Evolutionary conservation across 2,888 invertebrate species (phyloP), one percentile per base, ranked within the genome.

Genomic region (Xylocampa areola): DNA sequence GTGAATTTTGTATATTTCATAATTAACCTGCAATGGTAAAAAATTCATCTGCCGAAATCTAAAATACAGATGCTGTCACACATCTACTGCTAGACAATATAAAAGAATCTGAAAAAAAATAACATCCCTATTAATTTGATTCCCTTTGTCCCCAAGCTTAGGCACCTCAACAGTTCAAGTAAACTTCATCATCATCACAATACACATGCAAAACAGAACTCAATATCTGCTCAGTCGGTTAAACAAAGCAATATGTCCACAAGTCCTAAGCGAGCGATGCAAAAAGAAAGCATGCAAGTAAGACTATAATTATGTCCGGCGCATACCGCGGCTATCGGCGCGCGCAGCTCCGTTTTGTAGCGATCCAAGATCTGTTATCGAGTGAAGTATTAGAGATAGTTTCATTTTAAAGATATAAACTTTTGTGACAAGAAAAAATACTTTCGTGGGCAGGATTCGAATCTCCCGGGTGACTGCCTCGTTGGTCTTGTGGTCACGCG

Each of bases 261-360:
- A 48, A 64, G 54, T 68, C 50, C 69, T 64, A 50, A 69, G 53
- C 47, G 29, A 47, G 66, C 62, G 57, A 37, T 62, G 77, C 69
- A 73, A 80, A 84, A 84, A 84, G 85, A 85, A 85, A 85, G 84
- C 80, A 73, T 61, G 63, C 61, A 49, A 52, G 55, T 57, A 52
- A 57, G 44, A 59, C 49, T 52, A 63, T 73, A 83, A 83, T 85
- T 84, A 85, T 70, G 72, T 73, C 55, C 75, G 73, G 59, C 79
- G 66, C 81, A 79, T 83, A 76, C 80, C 81, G 62, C 52, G 44
- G 78, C 76, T 79, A 81, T 82, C 81, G 66, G 68, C 57, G 68
- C 36, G 32, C 41, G 40, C 49, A 60, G 17, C 69, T 49, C 45
- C 45, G 45, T 49, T 48, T 60, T 65, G 48, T 72, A 64, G 59